Evolutionary conservation across 2,797 vertebrate species (phyloP).

Genomic region (Cirrhinus mrigala): DNA sequence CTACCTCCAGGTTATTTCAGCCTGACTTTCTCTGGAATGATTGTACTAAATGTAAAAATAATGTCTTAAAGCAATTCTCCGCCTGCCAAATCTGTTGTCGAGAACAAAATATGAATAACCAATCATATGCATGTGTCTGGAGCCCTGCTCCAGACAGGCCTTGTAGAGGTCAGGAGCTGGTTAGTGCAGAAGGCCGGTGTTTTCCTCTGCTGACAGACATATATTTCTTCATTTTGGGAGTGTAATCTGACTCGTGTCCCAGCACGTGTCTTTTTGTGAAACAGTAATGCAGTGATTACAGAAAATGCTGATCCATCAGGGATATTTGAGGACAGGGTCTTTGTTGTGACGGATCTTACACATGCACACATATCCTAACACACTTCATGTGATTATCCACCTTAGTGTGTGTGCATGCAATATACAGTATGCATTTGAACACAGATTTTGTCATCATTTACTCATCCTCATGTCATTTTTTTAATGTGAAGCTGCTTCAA

Average conservation of each 20-base stretch:
- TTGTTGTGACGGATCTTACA: slow-evolving; percentile 44
- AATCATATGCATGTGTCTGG: not conserved
- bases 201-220: slow-evolving; percentile 19
- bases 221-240: slow-evolving; percentile 40
- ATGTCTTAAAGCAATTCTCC: not conserved
- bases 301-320: slow-evolving; percentile 51
- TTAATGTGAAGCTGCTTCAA: not conserved
- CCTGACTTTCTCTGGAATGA: not conserved
- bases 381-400: slow-evolving; percentile 6
- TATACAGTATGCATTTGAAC: not conserved
- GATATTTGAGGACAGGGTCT: slow-evolving; percentile 39
- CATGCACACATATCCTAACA: not conserved
- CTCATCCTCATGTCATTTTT: not conserved
- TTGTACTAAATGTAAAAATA: not conserved
- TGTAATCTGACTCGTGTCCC: slow-evolving; percentile 19
- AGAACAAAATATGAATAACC: not conserved
- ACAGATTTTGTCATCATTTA: not conserved
- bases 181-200: slow-evolving; percentile 6
- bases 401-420: not conserved
- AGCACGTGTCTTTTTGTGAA: slow-evolving; percentile 23
- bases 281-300: slow-evolving; percentile 44
- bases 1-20: not conserved
- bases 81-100: not conserved
- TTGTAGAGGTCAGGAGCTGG: slow-evolving; percentile 7
- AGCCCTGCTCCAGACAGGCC: slow-evolving; percentile 10